Evolutionary conservation across 2,888 invertebrate genomes (phyloP), one percentile per base, ranked within the genome.

Genomic region (Drosophila phalerata): DNA sequence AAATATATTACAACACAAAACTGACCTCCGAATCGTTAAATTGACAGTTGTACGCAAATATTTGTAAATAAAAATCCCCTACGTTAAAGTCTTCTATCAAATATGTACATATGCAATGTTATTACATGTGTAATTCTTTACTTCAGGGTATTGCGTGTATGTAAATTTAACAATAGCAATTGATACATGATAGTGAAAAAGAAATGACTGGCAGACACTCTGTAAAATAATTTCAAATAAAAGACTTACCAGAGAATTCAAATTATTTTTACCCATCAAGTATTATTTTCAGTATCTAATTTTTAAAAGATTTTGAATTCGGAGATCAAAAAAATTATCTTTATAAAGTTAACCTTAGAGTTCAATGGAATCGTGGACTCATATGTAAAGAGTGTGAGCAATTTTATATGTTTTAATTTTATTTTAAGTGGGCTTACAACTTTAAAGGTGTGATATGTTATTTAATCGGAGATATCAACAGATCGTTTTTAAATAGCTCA

Each of bases 71-170:
- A 48, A 13, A 48, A 6, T 11, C n/a, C 2, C 11, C 13, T 19
- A 17, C 13, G 15, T 25, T 22, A n/a, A 10, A 15, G 22, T 37
- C 11, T 38, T 11, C 37, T 15, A 8, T 38, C 22, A 22, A 51
- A 38, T 38, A 38, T 15, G 9, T 25, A 38, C 25, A 52, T 52
- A 15, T 25, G 52, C 22, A 34, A 37, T 51, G n/a, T n/a, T n/a
- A n/a, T 2, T 25, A 38, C 17, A 52, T 52, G 11, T 25, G 38
- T 37, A 37, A 37, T 37, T 37, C 11, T 22, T 13, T 17, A 11
- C 30, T 32, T 49, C 6, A n/a, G 10, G n/a, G 17, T 13, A 37
- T 37, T 37, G 13, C 4, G 13, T 4, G 9, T n/a, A 51, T 38
- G 37, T 3, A 38, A 37, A 38, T 37, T 22, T 51, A n/a, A 13